Conservation (phyloP, 1,140 invertebrate species). For the Myzus persicae region DNA sequence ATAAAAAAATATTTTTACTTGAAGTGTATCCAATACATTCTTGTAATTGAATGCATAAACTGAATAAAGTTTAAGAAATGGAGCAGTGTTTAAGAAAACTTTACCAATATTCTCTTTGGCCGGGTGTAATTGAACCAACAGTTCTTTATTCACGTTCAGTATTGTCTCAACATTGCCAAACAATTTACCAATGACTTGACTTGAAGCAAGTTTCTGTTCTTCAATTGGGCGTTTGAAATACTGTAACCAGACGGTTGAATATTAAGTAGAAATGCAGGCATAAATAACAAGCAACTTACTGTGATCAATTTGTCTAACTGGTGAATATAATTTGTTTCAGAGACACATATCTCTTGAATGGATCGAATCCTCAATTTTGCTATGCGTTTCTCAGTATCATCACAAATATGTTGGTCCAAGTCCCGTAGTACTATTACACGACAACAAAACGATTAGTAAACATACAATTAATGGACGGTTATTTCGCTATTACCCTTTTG, state of each 20-base stretch:
- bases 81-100: slow-evolving; percentile 76
- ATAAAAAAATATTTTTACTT: slow-evolving; percentile 60
- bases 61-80: slow-evolving; percentile 81
- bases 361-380: slow-evolving; percentile 67
- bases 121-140: slow-evolving; percentile 72
- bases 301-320: slow-evolving; percentile 75
- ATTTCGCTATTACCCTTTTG: slow-evolving; percentile 67
- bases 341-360: slow-evolving; percentile 75
- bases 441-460: slow-evolving; percentile 60
- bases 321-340: slow-evolving; percentile 75
- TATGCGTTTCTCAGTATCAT: slow-evolving; percentile 65
- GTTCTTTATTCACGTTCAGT: slow-evolving; percentile 75
- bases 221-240: slow-evolving; percentile 75
- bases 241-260: slow-evolving; percentile 63
- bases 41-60: slow-evolving; percentile 80
- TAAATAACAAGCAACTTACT: slow-evolving; percentile 64
- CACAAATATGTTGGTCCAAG: slow-evolving; percentile 66
- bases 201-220: slow-evolving; percentile 70
- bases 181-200: slow-evolving; percentile 68
- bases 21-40: slow-evolving; percentile 60
- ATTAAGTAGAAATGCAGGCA: slow-evolving; percentile 42
- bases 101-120: slow-evolving; percentile 71
- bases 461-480: neutral
- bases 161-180: slow-evolving; percentile 78
- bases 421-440: slow-evolving; percentile 66